Conservation (phyloP, 2,797 vertebrate species). For the Echeneis naucrates region DNA sequence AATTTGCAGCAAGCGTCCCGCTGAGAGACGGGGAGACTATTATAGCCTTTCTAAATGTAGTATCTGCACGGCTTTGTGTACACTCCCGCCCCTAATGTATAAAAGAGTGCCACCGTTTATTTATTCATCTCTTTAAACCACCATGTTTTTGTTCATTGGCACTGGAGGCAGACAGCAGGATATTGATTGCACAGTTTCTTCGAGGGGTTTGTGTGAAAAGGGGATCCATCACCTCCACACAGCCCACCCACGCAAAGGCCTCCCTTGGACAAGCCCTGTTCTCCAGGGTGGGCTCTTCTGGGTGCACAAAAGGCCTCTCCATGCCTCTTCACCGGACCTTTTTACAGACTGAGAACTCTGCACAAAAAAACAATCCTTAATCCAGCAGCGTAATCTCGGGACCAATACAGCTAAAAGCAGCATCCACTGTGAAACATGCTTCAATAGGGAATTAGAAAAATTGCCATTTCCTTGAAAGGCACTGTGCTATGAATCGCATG, state of each 20-base stretch:
- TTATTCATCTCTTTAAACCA: conserved; percentile 71
- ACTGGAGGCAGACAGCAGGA: conserved; percentile 63
- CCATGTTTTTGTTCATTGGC: conserved; percentile 70
- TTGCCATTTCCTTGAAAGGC: conserved; percentile 63
- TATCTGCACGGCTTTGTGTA: conserved; percentile 55
- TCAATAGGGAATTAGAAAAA: conserved; percentile 61
- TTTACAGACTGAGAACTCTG: conserved; percentile 30
- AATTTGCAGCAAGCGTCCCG: conserved; percentile 56
- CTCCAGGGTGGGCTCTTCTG: conserved; percentile 53
- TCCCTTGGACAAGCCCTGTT: conserved; percentile 26
- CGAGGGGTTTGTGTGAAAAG: conserved; percentile 49
- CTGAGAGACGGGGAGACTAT: conserved; percentile 57
- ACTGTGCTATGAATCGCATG: conserved; percentile 44
- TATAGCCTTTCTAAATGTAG: conserved; percentile 58
- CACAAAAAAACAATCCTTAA: conserved; percentile 58
- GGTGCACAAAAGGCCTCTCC: conserved; percentile 53
- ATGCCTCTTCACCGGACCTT: conserved; percentile 36
- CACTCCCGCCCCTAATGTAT: conserved; percentile 47
- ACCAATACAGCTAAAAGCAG: conserved; percentile 60
- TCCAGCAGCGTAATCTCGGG: conserved; percentile 64
- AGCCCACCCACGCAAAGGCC: conserved; percentile 62
- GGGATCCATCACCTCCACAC: conserved; percentile 61
- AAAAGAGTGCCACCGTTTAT: conserved; percentile 59
- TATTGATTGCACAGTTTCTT: conserved; percentile 76
- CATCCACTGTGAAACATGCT: conserved; percentile 37